Evolutionary conservation across 2,888 invertebrate genomes (phyloP).

Genomic region (Oxytorus armatus): DNA sequence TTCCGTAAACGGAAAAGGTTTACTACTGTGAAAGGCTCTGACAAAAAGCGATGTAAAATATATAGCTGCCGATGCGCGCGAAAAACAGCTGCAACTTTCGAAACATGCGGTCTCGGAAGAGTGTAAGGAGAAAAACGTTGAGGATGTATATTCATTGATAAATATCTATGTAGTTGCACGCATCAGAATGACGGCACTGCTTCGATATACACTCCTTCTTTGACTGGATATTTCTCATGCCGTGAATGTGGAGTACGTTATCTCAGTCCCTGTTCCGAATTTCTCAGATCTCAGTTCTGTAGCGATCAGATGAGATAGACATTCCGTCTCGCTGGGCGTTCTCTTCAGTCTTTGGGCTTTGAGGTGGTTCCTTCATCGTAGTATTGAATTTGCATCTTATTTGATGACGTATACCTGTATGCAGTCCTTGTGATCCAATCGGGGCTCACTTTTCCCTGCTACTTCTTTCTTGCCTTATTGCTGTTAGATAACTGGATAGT

Average conservation of each 20-base stretch:
- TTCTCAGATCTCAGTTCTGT: conserved; percentile 56
- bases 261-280: conserved; percentile 50
- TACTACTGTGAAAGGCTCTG: no score
- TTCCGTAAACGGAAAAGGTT: not conserved
- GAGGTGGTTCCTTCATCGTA: conserved; percentile 67
- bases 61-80: no score
- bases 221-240: conserved; percentile 29
- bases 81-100: no score
- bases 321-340: conserved; percentile 28
- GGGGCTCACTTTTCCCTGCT: not conserved
- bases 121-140: no score
- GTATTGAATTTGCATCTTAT: conserved; percentile 81
- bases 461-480: conserved; percentile 50
- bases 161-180: no score
- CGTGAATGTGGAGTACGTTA: not conserved
- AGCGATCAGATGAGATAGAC: not conserved
- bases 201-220: not conserved
- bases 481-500: not conserved
- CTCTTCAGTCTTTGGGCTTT: conserved; percentile 71
- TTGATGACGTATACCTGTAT: conserved; percentile 69
- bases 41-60: no score
- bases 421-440: conserved; percentile 61
- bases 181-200: no score
- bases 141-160: no score
- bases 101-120: no score